These are phyloP conservation scores for Carapus acus DNA, from an alignment of 2,797 vertebrate genomes.

Conservation along the genomic window DNA sequence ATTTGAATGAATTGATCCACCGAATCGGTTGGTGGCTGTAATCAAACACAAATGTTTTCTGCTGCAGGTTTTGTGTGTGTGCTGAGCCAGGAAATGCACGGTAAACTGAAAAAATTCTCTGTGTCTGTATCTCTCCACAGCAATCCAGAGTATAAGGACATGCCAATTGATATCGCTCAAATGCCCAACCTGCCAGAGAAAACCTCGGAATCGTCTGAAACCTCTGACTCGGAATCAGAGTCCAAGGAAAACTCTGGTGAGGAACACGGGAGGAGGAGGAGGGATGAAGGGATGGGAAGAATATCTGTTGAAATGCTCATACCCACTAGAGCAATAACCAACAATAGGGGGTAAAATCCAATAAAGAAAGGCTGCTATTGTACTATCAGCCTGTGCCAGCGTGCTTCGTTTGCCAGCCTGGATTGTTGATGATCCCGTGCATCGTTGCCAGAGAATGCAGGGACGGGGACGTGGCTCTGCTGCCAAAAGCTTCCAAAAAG, in stretches of 20 bases:
- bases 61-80: too few relatives aligned
- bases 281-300: neutral
- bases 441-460: constrained; percentile 43
- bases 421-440: neutral
- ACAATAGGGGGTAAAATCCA: constrained; percentile 9
- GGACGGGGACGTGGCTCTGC: constrained; percentile 29
- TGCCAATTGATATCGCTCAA: constrained; percentile 93
- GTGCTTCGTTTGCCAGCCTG: constrained; percentile 24
- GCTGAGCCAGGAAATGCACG: too few relatives aligned
- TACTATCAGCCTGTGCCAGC: constrained; percentile 41
- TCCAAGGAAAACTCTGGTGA: constrained; percentile 98
- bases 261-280: neutral
- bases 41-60: too few relatives aligned
- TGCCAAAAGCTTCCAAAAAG: constrained; percentile 11
- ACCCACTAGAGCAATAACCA: neutral
- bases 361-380: constrained; percentile 26
- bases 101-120: too few relatives aligned
- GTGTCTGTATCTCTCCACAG: constrained; percentile 61
- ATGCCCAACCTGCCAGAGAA: constrained; percentile 95
- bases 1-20: too few relatives aligned
- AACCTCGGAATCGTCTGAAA: constrained; percentile 92
- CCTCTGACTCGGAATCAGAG: constrained; percentile 95
- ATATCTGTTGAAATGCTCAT: too few relatives aligned
- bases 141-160: constrained; percentile 93
- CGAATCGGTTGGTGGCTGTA: too few relatives aligned